Base-by-base conservation (phyloP, 2,888 invertebrate genomes). In the Digitonthophagus gazella region DNA sequence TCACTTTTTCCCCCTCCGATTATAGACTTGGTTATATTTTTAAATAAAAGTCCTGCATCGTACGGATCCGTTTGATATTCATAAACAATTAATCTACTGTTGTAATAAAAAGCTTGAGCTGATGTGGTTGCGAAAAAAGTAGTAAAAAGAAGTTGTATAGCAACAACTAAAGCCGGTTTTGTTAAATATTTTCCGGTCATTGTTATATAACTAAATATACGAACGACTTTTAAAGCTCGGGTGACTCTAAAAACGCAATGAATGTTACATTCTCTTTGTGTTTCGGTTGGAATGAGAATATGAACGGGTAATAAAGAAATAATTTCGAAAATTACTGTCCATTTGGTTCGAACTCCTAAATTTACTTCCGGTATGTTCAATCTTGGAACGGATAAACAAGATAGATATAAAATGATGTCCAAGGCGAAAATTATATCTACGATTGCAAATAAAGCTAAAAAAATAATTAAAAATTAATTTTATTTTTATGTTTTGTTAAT, bases 301-400 rank as follows among this genome's bases (percentile, higher is more conserved):
- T 73, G 71, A 2, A 69, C 44, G 1, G 72, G 71, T n/a, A 73
- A 4, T 2, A 72, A 15, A 0, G 71, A 69, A 15, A 73, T 58
- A 1, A 71, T 58, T 57, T 72, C 70, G 22, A 71, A 56, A 0
- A 54, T 1, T 16, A 71, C 6, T 14, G 70, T 14, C 15, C 58
- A 58, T 4, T 56, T 6, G 15, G 67, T 58, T 22, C 70, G 61
- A 6, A 18, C 11, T n/a, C 44, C 19, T 3, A 57, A 16, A n/a
- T 71, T 67, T 1, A 69, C 14, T 6, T 61, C 61, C 6, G 61
- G 61, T 3, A 61, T 19, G 5, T 61, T 20, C 8, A 61, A 61
- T n/a, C 3, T 18, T 4, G n/a, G 61, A 5, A 20, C 20, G 20
- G n/a, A 20, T 8, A 19, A 19, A n/a, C 66, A 70, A 3, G 44